phyloP scores from a whole-genome alignment of 2,888 invertebrate genomes.

The Microctonus brassicae region DNA sequence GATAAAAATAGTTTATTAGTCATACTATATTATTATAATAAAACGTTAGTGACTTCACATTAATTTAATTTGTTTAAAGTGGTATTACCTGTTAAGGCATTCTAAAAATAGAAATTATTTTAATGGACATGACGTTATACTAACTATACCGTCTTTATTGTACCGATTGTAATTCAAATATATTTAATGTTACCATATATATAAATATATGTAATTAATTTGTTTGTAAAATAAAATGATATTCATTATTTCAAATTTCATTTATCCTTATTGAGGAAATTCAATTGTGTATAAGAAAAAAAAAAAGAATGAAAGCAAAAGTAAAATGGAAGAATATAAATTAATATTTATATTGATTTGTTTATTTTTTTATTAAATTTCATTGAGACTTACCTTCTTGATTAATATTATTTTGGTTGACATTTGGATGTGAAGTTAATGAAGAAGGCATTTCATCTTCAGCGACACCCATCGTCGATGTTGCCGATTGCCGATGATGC shows the following conservation, averaged over 20 bases:
- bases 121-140: not conserved
- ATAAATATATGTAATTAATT: conserved; percentile 10
- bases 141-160: not conserved
- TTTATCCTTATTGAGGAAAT: too few relatives aligned
- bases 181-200: conserved; percentile 1
- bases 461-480: conserved; percentile 66
- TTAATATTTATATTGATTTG: not conserved
- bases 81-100: conserved; percentile 4
- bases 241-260: not conserved
- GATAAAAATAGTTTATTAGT: not conserved
- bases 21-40: not conserved
- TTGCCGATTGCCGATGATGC: conserved; percentile 63
- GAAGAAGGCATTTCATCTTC: conserved; percentile 67
- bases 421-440: conserved; percentile 64
- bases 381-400: conserved; percentile 60
- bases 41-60: not conserved
- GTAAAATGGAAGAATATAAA: not conserved
- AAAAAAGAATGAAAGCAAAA: not conserved
- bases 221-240: not conserved
- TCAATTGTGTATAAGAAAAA: not conserved
- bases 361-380: not conserved
- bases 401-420: conserved; percentile 59
- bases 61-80: conserved; percentile 18
- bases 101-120: conserved; percentile 5
- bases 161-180: not conserved